phyloP scores from a whole-genome alignment of 2,888 invertebrate genomes.

The Schrankia costaestrigalis region DNA sequence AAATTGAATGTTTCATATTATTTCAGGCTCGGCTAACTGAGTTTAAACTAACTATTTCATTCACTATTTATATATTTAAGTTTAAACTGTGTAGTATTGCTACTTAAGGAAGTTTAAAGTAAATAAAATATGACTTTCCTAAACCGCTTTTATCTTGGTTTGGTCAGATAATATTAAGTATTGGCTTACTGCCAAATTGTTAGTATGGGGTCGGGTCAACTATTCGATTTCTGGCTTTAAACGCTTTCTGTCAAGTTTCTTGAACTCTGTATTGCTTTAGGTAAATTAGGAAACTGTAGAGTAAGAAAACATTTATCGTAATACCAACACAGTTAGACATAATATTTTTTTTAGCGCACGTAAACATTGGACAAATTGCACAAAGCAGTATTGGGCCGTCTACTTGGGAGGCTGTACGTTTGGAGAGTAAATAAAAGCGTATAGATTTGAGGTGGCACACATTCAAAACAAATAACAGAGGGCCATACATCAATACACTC shows the following conservation, averaged over 20 bases:
- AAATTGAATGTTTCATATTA: slow-evolving; percentile 51
- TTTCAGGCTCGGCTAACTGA: slow-evolving; percentile 14
- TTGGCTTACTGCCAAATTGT: slow-evolving; percentile 59
- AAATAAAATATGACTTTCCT: slow-evolving; percentile 41
- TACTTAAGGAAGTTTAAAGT: slow-evolving; percentile 30
- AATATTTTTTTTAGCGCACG: slow-evolving; percentile 9
- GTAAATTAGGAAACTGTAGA: slow-evolving; percentile 6
- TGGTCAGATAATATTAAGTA: slow-evolving; percentile 57
- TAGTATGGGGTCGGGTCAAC: slow-evolving; percentile 41
- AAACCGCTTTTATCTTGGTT: slow-evolving; percentile 57
- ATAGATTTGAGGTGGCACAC: slow-evolving; percentile 44
- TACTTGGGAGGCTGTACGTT: slow-evolving; percentile 23
- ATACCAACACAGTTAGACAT: slow-evolving; percentile 1
- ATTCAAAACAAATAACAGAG: slow-evolving; percentile 49
- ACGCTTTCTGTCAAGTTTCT: slow-evolving; percentile 33
- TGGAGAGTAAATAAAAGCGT: slow-evolving; percentile 40
- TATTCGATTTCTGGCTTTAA: slow-evolving; percentile 26
- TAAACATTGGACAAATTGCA: slow-evolving; percentile 14
- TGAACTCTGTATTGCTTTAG: slow-evolving; percentile 27
- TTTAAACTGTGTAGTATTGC: no score
- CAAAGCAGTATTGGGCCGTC: slow-evolving; percentile 18
- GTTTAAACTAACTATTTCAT: slow-evolving; percentile 23
- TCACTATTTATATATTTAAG: slow-evolving; percentile 10
- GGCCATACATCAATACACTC: slow-evolving; percentile 30
- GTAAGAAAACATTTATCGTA: slow-evolving; percentile 4